Percentiles rank a stretch among this genome's conserved stretches.
These are phyloP conservation scores for Catocala fraxini DNA, from an alignment of 2,888 invertebrate genomes.

Conservation along the genomic window DNA sequence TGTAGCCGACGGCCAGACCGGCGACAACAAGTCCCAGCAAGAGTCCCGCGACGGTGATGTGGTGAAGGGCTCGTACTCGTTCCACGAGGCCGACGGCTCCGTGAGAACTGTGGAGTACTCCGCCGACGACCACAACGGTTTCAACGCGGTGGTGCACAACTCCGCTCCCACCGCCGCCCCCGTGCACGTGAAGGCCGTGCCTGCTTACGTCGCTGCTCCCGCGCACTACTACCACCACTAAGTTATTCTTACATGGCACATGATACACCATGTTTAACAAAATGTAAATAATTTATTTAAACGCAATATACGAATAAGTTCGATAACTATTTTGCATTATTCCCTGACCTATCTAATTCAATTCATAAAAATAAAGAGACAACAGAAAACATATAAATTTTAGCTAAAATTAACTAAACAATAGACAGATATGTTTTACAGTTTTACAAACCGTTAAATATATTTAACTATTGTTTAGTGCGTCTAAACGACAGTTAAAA, in stretches of 20 bases:
- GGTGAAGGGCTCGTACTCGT: constrained; percentile 81
- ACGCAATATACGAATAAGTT: constrained; percentile 31
- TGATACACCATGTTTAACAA: not conserved
- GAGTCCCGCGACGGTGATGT: constrained; percentile 81
- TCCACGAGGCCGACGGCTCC: constrained; percentile 83
- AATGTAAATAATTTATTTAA: constrained; percentile 21
- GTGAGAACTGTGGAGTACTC: constrained; percentile 82
- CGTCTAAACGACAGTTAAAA: too few species aligned
- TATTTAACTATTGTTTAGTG: too few species aligned
- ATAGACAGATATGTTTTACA: too few species aligned
- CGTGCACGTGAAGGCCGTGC: constrained; percentile 54
- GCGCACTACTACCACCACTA: constrained; percentile 27
- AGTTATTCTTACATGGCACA: constrained; percentile 1
- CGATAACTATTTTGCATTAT: not conserved
- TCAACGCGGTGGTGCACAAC: constrained; percentile 72
- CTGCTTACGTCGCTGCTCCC: constrained; percentile 51
- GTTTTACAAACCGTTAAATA: too few species aligned
- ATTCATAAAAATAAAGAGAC: too few species aligned
- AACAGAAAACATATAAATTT: too few species aligned
- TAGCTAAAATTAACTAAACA: too few species aligned
- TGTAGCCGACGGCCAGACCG: constrained; percentile 83
- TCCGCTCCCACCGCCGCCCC: constrained; percentile 54
- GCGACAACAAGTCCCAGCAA: constrained; percentile 83
- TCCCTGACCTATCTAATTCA: not conserved
- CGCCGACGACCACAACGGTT: constrained; percentile 81